Percentiles rank a stretch among this genome's conserved stretches.
Evolutionary conservation across 2,888 invertebrate genomes (phyloP).

Genomic region (Troides aeacus): DNA sequence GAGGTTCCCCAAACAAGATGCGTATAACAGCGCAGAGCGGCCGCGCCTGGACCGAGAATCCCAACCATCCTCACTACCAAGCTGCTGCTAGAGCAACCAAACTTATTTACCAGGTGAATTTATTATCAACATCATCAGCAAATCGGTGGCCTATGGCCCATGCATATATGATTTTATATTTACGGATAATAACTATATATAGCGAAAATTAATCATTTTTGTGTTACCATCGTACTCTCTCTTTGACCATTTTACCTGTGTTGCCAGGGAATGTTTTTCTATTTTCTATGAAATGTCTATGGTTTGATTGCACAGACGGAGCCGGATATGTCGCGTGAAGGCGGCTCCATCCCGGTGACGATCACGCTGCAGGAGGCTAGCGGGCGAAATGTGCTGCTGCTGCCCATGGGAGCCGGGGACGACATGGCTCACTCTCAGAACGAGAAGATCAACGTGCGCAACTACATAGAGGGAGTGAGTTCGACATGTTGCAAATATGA

Average conservation of each 20-base stretch:
- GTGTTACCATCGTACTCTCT: no score
- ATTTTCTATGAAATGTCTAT: background rate
- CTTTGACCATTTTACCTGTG: no score
- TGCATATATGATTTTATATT: no score
- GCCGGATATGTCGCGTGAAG: conserved; percentile 97
- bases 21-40: conserved; percentile 89
- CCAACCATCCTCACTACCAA: conserved; percentile 93
- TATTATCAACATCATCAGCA: background rate
- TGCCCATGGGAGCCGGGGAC: conserved; percentile 97
- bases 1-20: conserved; percentile 93
- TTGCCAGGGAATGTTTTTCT: background rate
- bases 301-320: conserved; percentile 77
- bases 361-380: conserved; percentile 95
- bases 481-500: background rate
- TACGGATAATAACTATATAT: no score
- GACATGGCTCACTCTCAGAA: conserved; percentile 99
- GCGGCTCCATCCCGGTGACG: conserved; percentile 98
- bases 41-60: conserved; percentile 95
- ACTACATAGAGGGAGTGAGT: conserved; percentile 96
- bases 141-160: no score
- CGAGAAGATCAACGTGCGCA: conserved; percentile 95
- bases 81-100: conserved; percentile 91
- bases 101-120: conserved; percentile 86
- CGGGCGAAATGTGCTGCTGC: conserved; percentile 94
- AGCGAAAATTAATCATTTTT: no score